These are phyloP conservation scores for Triplophysa bombifrons DNA, from an alignment of 2,797 vertebrate species.

Conservation along the genomic window DNA sequence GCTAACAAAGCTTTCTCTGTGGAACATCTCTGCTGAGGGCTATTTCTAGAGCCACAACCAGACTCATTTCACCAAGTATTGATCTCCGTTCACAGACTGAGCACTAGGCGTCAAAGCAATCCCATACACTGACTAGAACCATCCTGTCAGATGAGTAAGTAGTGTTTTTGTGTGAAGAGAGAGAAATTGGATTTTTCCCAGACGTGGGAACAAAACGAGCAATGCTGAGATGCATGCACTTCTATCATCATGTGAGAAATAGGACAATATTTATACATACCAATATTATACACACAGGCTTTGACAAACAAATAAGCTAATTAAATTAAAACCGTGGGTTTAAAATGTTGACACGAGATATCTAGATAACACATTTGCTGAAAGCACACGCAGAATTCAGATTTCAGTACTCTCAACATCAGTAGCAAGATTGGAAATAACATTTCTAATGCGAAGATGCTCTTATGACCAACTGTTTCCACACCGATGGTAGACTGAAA, in stretches of 20 bases:
- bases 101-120: conserved; percentile 56
- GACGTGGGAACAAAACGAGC: neutral
- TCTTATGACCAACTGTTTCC: conserved; percentile 62
- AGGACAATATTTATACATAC: neutral
- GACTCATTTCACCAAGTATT: conserved; percentile 62
- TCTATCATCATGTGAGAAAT: neutral
- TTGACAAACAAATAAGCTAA: neutral
- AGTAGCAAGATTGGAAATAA: conserved; percentile 64
- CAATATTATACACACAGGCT: neutral
- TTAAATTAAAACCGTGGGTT: neutral
- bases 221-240: conserved; percentile 3
- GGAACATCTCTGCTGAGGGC: conserved; percentile 32
- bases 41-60: conserved; percentile 63
- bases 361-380: conserved; percentile 14
- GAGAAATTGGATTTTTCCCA: conserved; percentile 19
- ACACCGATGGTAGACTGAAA: conserved; percentile 56
- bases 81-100: conserved; percentile 62
- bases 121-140: conserved; percentile 54
- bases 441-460: conserved; percentile 77
- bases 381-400: neutral
- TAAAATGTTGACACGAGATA: neutral
- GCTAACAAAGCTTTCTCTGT: conserved; percentile 49
- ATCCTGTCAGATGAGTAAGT: conserved; percentile 54
- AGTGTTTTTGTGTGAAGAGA: conserved; percentile 7
- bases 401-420: conserved; percentile 64